Percentiles rank a stretch among this genome's conserved stretches.
Conservation (phyloP, 2,113 vertebrate species). For the Rhombomys opimus region DNA sequence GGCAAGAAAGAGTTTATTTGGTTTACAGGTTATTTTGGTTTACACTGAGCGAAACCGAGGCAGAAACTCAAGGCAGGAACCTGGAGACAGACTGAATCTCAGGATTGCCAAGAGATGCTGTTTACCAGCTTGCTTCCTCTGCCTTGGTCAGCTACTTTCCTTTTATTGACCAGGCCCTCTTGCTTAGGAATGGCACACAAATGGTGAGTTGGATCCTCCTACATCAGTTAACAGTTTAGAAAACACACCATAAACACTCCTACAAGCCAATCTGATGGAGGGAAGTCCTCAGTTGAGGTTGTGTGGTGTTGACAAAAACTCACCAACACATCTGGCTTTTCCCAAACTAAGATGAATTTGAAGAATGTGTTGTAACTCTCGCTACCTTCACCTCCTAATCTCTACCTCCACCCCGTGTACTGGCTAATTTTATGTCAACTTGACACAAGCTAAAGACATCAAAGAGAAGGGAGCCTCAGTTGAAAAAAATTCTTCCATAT, state of each 20-base stretch:
- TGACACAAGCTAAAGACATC: background rate
- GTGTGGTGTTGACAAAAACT: background rate
- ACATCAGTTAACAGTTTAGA: too few species aligned
- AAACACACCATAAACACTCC: background rate
- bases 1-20: background rate
- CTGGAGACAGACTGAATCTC: background rate
- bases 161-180: background rate
- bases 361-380: background rate
- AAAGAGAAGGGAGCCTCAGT: background rate
- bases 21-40: background rate
- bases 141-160: background rate
- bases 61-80: background rate
- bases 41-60: background rate
- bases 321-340: background rate
- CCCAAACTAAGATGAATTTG: background rate
- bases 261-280: too few species aligned
- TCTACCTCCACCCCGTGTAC: too few species aligned
- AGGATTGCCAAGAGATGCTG: too few species aligned
- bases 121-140: background rate
- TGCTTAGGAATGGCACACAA: too few species aligned
- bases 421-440: background rate
- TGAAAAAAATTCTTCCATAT: background rate
- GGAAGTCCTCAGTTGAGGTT: too few species aligned
- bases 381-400: background rate
- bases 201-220: background rate